These are phyloP conservation scores for Nudaria mundana DNA, from an alignment of 2,888 invertebrate genomes.

Conservation along the genomic window DNA sequence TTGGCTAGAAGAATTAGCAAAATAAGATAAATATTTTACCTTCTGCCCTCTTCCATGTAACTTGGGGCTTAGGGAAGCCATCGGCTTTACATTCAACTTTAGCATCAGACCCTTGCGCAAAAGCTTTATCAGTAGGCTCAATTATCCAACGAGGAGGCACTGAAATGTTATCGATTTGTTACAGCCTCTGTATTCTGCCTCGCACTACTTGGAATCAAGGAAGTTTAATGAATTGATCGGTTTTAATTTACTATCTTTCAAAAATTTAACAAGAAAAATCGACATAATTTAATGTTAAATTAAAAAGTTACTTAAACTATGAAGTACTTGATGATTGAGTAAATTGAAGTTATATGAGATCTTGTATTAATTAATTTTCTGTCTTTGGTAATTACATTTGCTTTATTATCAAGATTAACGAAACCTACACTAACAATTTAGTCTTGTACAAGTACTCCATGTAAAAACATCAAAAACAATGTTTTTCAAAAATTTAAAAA, in stretches of 20 bases:
- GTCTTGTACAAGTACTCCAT: neutral
- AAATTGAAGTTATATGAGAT: neutral
- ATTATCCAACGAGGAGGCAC: slow-evolving; percentile 98
- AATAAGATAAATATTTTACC: slow-evolving; percentile 79
- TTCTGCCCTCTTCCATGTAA: slow-evolving; percentile 97
- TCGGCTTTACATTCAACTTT: slow-evolving; percentile 98
- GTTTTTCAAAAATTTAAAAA: neutral
- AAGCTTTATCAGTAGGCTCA: slow-evolving; percentile 96
- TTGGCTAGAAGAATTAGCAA: neutral
- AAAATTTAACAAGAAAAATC: neutral
- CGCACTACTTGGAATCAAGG: neutral
- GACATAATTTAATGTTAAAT: neutral
- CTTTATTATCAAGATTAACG: neutral
- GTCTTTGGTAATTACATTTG: too few relatives aligned
- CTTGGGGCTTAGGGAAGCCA: slow-evolving; percentile 96
- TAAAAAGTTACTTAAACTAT: neutral
- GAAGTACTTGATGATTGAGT: neutral
- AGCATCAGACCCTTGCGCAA: slow-evolving; percentile 96
- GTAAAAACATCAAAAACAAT: neutral
- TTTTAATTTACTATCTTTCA: neutral
- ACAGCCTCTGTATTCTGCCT: slow-evolving; percentile 24
- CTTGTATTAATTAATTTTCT: neutral
- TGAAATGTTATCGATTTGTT: slow-evolving; percentile 73
- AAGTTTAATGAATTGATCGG: neutral
- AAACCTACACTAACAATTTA: too few relatives aligned